Percentiles rank a stretch among this genome's conserved stretches.
phyloP scores from a whole-genome alignment of 2,888 invertebrate genomes.

The Thecocarcelia acutangulata region DNA sequence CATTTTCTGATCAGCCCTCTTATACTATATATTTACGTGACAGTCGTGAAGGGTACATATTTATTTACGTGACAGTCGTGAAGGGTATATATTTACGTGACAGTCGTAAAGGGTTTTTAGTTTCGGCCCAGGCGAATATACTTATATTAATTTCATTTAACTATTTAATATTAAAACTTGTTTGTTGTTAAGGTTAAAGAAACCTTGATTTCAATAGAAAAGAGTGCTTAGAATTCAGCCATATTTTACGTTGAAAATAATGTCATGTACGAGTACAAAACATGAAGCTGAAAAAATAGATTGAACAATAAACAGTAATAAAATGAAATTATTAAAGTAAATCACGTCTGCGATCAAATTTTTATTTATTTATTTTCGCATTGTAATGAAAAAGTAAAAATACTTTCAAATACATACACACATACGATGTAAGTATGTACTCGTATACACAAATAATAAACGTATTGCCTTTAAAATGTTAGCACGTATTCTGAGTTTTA shows the following conservation, averaged over 20 bases:
- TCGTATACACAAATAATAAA: constrained; percentile 48
- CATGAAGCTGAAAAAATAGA: neutral
- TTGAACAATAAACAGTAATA: constrained; percentile 26
- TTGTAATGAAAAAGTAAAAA: neutral
- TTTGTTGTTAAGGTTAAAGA: too few species aligned
- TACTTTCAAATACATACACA: constrained; percentile 11
- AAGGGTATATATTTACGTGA: too few species aligned
- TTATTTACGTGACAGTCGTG: too few species aligned
- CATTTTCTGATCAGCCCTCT: too few species aligned
- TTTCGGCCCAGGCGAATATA: too few species aligned
- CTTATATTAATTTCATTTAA: too few species aligned
- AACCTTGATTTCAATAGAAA: neutral
- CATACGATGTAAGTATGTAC: too few species aligned
- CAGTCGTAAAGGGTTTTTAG: too few species aligned
- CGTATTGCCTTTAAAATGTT: constrained; percentile 48
- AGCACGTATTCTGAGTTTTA: constrained; percentile 52
- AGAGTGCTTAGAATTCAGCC: neutral
- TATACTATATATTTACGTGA: too few species aligned
- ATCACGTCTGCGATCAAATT: constrained; percentile 55
- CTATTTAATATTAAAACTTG: too few species aligned
- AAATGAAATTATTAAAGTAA: constrained; percentile 39
- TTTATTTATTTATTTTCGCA: constrained; percentile 18
- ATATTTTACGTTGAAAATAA: constrained; percentile 4
- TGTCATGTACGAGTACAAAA: constrained; percentile 13
- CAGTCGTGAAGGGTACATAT: too few species aligned